phyloP scores from a whole-genome alignment of 53 echinoderm and acorn worm genomes.

The Stichopus horrens region DNA sequence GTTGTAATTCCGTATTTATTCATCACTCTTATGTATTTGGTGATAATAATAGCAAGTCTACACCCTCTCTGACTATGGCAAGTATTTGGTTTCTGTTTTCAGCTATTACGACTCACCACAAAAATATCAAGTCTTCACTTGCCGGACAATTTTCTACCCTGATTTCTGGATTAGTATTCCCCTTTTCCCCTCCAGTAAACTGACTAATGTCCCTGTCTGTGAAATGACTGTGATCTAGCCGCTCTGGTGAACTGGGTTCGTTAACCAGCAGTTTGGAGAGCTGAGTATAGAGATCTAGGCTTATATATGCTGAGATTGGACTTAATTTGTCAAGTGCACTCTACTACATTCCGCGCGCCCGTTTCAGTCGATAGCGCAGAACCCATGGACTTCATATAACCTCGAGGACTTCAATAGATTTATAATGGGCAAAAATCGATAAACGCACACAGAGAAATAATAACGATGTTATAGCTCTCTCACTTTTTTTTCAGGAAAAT shows the following conservation, averaged over 20 bases:
- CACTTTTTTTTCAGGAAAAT: slow-evolving; percentile 1
- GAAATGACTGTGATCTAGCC: slow-evolving; percentile 11
- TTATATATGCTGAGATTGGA: not conserved
- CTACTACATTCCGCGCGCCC: not conserved
- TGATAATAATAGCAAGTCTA: too few species aligned
- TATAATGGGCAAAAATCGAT: slow-evolving; percentile 30
- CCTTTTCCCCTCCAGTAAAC: slow-evolving; percentile 23
- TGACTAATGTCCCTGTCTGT: not conserved
- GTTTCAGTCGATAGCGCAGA: not conserved
- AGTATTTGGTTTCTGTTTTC: too few species aligned
- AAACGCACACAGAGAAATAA: not conserved
- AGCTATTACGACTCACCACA: too few species aligned
- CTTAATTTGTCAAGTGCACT: slow-evolving; percentile 22
- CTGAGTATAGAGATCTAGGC: not conserved
- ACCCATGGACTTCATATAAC: not conserved
- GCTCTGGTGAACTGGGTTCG: slow-evolving; percentile 29
- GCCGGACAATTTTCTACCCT: slow-evolving; percentile 21
- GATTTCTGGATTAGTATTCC: not conserved
- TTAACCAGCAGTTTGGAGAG: not conserved
- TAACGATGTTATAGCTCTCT: not conserved
- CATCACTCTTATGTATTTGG: too few species aligned
- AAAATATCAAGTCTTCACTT: not conserved
- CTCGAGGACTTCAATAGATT: slow-evolving; percentile 8
- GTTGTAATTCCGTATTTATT: too few species aligned
- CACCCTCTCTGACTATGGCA: too few species aligned